Base-by-base conservation (phyloP, 2,888 invertebrate genomes). In the Drosophila austrosaltans region DNA sequence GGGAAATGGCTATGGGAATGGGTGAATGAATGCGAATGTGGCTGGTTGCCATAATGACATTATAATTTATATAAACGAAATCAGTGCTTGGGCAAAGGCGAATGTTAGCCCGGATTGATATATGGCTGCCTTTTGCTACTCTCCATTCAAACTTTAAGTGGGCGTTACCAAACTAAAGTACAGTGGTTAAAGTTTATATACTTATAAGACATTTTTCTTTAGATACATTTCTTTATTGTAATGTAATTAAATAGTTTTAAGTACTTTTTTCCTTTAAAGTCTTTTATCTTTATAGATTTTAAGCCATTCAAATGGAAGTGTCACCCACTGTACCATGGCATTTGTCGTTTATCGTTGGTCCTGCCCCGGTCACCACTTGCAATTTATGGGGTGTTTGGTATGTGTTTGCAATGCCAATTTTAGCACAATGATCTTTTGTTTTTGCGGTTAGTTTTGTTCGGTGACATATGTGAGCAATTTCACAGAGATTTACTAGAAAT, bases 51-150 rank as follows among this genome's bases (percentile, higher is more conserved):
- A 85, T 89, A 91, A 91, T 91, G 91, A 89, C 91, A 91, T 88
- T 91, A 90, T 91, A 91, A 91, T 91, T 90, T 90, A 89, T 90
- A 89, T 91, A 84, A 90, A 85, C 84, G 86, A 89, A 89, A 86
- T 82, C 89, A 86, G 90, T 78, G 82, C 78, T 74, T 63, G 69
- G 36, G 54, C 53, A 42, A 42, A 3, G 8, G 56, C 40, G 57
- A 54, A 16, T 53, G 78, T 63, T 63, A 63, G 72, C 53, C 73
- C 63, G 70, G 80, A 77, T 87, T 87, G 87, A 87, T 86, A 89
- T 87, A 84, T 89, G 87, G 79, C 75, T 74, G 74, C 72, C 75
- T 69, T 72, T 69, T 48, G 5, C 48, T 25, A 25, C 68, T 39
- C 69, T 60, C 44, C 67, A 68, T 12, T 59, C 28, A n/a, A 59